Evolutionary conservation across 2,113 vertebrate genomes (phyloP), one percentile per base, ranked within the genome.

Genomic region (Anthoscopus minutus): DNA sequence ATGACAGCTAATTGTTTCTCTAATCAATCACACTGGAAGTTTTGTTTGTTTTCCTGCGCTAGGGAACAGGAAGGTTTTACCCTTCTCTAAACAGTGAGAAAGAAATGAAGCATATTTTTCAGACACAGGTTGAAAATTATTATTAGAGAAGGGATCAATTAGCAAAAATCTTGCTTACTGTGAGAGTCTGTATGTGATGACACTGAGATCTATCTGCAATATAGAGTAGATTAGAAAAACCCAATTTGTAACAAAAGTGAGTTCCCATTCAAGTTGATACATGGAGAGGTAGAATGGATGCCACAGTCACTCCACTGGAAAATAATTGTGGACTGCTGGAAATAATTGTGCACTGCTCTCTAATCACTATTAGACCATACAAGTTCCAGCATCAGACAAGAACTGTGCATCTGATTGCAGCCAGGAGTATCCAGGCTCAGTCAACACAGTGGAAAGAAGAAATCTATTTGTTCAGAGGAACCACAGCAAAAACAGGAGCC

Each of bases 21-120:
- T 81, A 95, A 97, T 97, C 96, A 92, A 96, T 97, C 96, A 97
- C 70, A 33, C 83, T 92, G 85, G 91, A 97, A 91, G 89, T 82
- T 96, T 94, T 95, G 91, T 96, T 97, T 96, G 96, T 96, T 96
- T 96, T 93, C 58, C 48, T 84, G 42, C 87, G 69, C 76, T 93
- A 81, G 70, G 58, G 94, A 96, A 95, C 69, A 92, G 89, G 92
- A 96, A 96, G 66, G 87, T 92, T 94, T 96, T 87, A 86, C 30
- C 31, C 88, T 95, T 96, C 91, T 88, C 66, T 86, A 92, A 94
- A 86, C 73, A 87, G 30, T 56, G 54, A 70, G 81, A 77, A 74
- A 95, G 72, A 94, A 94, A 86, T 50, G 14, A 92, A 93, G 71
- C 84, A 64, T 30, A 73, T 84, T 95, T 88, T 94, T 95, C 76